phyloP scores from a whole-genome alignment of 2,797 vertebrate genomes.

The Pempheris klunzingeri region DNA sequence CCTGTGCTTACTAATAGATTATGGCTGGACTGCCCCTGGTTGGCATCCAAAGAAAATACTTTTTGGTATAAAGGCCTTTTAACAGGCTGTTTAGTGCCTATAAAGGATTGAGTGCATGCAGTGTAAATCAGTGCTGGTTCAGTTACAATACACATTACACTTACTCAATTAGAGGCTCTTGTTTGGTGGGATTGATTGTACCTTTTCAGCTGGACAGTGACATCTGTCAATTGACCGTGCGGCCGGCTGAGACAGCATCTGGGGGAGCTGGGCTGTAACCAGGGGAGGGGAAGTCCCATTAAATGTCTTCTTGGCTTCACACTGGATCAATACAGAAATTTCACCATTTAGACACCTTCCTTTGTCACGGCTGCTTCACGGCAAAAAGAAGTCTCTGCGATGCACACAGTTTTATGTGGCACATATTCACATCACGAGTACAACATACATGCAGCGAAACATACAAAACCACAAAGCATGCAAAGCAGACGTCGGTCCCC shows the following conservation, averaged over 20 bases:
- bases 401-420: slow-evolving; percentile 2
- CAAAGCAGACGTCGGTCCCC: slow-evolving; percentile 6
- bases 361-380: slow-evolving; percentile 41
- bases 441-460: neutral
- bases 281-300: slow-evolving; percentile 82
- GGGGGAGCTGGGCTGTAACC: slow-evolving; percentile 79
- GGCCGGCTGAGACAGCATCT: slow-evolving; percentile 83
- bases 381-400: neutral
- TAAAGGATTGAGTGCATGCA: slow-evolving; percentile 43
- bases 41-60: slow-evolving; percentile 50
- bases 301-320: slow-evolving; percentile 79
- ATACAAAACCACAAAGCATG: slow-evolving; percentile 8
- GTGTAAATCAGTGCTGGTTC: slow-evolving; percentile 60
- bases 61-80: slow-evolving; percentile 66
- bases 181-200: slow-evolving; percentile 80
- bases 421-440: neutral
- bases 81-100: slow-evolving; percentile 58
- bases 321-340: slow-evolving; percentile 87
- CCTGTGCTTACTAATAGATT: slow-evolving; percentile 53
- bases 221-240: slow-evolving; percentile 86
- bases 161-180: slow-evolving; percentile 70
- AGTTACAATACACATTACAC: slow-evolving; percentile 66
- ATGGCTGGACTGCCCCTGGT: slow-evolving; percentile 41
- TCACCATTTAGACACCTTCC: slow-evolving; percentile 64
- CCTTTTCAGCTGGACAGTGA: slow-evolving; percentile 91